Evolutionary conservation across 2,113 vertebrate species (phyloP).

Genomic region (Limanda limanda): DNA sequence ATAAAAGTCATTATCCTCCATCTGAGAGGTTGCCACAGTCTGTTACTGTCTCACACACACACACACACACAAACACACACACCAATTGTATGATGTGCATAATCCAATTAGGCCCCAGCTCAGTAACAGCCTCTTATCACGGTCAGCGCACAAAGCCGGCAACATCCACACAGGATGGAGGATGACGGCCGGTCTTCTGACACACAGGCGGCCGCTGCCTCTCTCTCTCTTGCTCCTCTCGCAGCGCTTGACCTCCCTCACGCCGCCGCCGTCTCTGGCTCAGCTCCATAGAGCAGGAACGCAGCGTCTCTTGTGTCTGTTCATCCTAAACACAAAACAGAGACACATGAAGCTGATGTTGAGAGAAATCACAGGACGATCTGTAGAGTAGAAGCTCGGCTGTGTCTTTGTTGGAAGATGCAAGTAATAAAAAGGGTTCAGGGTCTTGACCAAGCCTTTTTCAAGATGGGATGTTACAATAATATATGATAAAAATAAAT

Average conservation of each 20-base stretch:
- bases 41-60: slow-evolving; percentile 6
- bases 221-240: slow-evolving; percentile 21
- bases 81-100: slow-evolving; percentile 76
- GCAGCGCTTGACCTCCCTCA: slow-evolving; percentile 65
- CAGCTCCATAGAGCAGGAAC: slow-evolving; percentile 41
- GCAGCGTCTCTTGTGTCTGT: slow-evolving; percentile 8
- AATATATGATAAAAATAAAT: too few relatives aligned
- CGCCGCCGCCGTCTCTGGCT: slow-evolving; percentile 33
- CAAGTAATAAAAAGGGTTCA: too few relatives aligned
- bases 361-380: too few relatives aligned
- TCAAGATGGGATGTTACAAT: too few relatives aligned
- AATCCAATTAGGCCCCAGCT: slow-evolving; percentile 78
- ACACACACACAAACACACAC: not conserved
- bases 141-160: slow-evolving; percentile 73
- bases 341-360: not conserved
- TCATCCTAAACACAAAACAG: not conserved
- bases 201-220: slow-evolving; percentile 29
- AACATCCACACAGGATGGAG: slow-evolving; percentile 66
- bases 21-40: slow-evolving; percentile 51
- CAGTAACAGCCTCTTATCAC: slow-evolving; percentile 78
- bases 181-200: slow-evolving; percentile 60
- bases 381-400: too few relatives aligned
- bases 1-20: slow-evolving; percentile 73
- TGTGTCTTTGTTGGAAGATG: too few relatives aligned
- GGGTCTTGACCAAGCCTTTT: too few relatives aligned